phyloP scores from a whole-genome alignment of 2,888 invertebrate genomes.

The Orgyia antiqua region DNA sequence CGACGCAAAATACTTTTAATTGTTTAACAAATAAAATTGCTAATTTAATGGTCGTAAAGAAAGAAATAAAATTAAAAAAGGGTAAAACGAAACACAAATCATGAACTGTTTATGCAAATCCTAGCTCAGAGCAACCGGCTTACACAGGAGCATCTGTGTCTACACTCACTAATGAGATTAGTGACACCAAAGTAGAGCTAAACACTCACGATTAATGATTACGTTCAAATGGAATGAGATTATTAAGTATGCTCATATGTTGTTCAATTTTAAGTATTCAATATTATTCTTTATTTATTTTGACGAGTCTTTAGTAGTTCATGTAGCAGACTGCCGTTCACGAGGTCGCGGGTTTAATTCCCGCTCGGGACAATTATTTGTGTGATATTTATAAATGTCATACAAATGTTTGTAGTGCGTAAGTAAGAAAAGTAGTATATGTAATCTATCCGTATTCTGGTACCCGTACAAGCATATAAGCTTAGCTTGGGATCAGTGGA shows the following conservation, averaged over 20 bases:
- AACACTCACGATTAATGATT: slow-evolving; percentile 28
- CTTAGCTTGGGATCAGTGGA: too few species aligned
- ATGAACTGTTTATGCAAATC: slow-evolving; percentile 56
- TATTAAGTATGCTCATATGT: slow-evolving; percentile 12
- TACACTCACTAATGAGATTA: slow-evolving; percentile 61
- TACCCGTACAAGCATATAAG: too few species aligned
- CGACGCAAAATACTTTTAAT: slow-evolving; percentile 4
- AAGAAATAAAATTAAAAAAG: slow-evolving; percentile 9
- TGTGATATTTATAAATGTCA: too few species aligned
- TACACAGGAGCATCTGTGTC: slow-evolving; percentile 57
- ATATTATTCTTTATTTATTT: neutral
- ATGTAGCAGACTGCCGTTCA: too few species aligned
- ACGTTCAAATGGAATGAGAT: slow-evolving; percentile 30
- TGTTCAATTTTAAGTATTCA: too few species aligned
- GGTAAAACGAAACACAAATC: slow-evolving; percentile 42
- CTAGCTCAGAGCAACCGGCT: slow-evolving; percentile 44
- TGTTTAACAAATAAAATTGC: slow-evolving; percentile 5
- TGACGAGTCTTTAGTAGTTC: neutral
- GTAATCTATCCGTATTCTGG: too few species aligned
- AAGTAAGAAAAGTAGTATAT: too few species aligned
- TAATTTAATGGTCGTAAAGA: slow-evolving; percentile 11
- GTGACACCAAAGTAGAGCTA: slow-evolving; percentile 43
- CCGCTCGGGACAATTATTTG: too few species aligned
- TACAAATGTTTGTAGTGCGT: too few species aligned
- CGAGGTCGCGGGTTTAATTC: too few species aligned